Percentiles rank a stretch among this genome's conserved stretches.
phyloP scores from a whole-genome alignment of 2,113 vertebrate species.

The Telmatochromis sp. region DNA sequence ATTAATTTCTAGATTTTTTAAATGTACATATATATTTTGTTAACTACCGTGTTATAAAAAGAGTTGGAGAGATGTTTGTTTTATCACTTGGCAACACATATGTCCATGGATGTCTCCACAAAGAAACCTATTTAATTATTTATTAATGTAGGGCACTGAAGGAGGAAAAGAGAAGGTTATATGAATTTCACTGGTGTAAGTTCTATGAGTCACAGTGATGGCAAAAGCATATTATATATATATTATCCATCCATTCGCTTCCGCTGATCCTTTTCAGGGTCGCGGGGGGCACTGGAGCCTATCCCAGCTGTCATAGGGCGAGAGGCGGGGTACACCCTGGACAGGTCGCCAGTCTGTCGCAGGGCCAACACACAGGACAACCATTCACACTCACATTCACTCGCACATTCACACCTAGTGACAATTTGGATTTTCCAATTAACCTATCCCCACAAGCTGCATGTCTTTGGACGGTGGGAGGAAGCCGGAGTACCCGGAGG shows the following conservation, averaged over 20 bases:
- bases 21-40: background rate
- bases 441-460: too few species aligned
- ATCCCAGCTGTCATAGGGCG: too few species aligned
- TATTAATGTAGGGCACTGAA: background rate
- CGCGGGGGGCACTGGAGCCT: too few species aligned
- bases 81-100: background rate
- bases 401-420: too few species aligned
- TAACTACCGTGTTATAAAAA: background rate
- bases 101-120: background rate
- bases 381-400: rapidly evolving
- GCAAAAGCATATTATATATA: background rate
- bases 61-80: background rate
- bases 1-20: background rate
- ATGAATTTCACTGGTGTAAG: rapidly evolving
- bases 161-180: background rate
- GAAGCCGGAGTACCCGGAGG: too few species aligned
- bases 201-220: rapidly evolving
- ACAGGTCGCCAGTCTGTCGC: too few species aligned
- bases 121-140: background rate
- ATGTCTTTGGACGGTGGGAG: too few species aligned
- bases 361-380: too few species aligned
- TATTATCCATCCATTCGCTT: rapidly evolving
- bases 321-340: too few species aligned
- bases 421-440: rapidly evolving
- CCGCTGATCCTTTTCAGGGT: rapidly evolving